Base-by-base conservation (phyloP, 2,113 vertebrate genomes). In the Colinus virginianus region DNA sequence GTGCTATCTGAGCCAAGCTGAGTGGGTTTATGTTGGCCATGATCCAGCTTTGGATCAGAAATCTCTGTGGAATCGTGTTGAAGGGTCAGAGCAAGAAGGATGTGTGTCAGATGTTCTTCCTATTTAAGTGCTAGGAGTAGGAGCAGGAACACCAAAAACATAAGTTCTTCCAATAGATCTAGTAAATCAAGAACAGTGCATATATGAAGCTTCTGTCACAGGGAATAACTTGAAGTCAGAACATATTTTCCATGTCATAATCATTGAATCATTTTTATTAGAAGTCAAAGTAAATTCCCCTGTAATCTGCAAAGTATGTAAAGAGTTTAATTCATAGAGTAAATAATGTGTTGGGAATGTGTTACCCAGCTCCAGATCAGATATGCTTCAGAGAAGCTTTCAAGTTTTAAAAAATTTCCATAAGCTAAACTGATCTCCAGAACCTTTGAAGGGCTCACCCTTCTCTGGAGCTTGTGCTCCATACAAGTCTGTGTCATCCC, bases 211-310 rank as follows among this genome's bases (percentile, higher is more conserved):
- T 64, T 32, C 92, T 93, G 87, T 95, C 78, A 72, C 46, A 75
- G n/a, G 79, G 90, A 91, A 85, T 90, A 61, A 66, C 75, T 90
- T 78, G 45, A 48, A 94, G 84, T 23, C 74, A 56, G 28, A 89
- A 63, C 64, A 76, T 13, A 51, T 87, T 91, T 94, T 89, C 25
- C 22, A 40, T 92, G 90, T 94, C 79, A 67, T 67, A 74, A 88
- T 78, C 87, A 71, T 12, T 94, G 81, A 94, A 91, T 96, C 89
- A 94, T 94, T 96, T 94, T 96, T 95, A 95, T 91, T 90, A 86
- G 85, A 77, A 90, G 91, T 94, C 56, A 25, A 61, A 92, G 61
- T 75, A 68, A 90, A 80, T 85, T 92, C 46, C 48, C 34, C 22
- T 69, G 36, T 84, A 86, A 86, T 94, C 72, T 86, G 36, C 81